Conservation (phyloP, 2,113 vertebrate genomes). For the Stegastes partitus region DNA sequence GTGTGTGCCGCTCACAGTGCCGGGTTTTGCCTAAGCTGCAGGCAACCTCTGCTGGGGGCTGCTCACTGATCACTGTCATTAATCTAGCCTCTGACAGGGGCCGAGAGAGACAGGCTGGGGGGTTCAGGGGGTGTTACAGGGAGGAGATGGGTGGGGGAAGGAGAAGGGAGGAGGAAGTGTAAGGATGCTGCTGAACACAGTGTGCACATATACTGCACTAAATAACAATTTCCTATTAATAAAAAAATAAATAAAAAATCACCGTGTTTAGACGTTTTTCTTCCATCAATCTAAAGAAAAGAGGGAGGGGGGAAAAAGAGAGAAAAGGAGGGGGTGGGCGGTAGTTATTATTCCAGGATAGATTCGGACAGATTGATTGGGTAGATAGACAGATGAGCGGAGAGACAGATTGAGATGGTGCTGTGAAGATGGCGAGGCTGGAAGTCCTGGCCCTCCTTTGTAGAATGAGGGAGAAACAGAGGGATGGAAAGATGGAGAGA, state of each 20-base stretch:
- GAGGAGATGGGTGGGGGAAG: slow-evolving; percentile 40
- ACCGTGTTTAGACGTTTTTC: slow-evolving; percentile 24
- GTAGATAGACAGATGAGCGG: slow-evolving; percentile 47
- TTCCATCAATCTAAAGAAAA: slow-evolving; percentile 39
- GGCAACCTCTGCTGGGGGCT: slow-evolving; percentile 81
- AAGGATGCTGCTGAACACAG: slow-evolving; percentile 44
- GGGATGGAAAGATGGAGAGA: slow-evolving; percentile 30
- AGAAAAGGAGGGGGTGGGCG: slow-evolving; percentile 1
- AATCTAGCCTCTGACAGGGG: slow-evolving; percentile 85
- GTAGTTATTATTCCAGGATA: slow-evolving; percentile 50
- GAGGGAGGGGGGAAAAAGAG: slow-evolving; percentile 17
- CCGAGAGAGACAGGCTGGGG: slow-evolving; percentile 57
- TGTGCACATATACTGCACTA: not conserved
- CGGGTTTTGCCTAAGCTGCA: slow-evolving; percentile 77
- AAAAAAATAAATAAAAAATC: too few relatives aligned
- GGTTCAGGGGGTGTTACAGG: slow-evolving; percentile 39
- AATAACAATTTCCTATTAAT: slow-evolving; percentile 37
- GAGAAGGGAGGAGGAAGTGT: slow-evolving; percentile 24
- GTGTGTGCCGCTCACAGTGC: slow-evolving; percentile 56
- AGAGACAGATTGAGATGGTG: slow-evolving; percentile 56
- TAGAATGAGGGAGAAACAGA: slow-evolving; percentile 31
- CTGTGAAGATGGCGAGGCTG: slow-evolving; percentile 50
- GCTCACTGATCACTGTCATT: slow-evolving; percentile 86
- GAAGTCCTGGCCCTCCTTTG: slow-evolving; percentile 43
- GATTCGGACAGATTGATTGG: slow-evolving; percentile 63